Evolutionary conservation across 2,797 vertebrate species (phyloP).

Genomic region (Channallabes apus): DNA sequence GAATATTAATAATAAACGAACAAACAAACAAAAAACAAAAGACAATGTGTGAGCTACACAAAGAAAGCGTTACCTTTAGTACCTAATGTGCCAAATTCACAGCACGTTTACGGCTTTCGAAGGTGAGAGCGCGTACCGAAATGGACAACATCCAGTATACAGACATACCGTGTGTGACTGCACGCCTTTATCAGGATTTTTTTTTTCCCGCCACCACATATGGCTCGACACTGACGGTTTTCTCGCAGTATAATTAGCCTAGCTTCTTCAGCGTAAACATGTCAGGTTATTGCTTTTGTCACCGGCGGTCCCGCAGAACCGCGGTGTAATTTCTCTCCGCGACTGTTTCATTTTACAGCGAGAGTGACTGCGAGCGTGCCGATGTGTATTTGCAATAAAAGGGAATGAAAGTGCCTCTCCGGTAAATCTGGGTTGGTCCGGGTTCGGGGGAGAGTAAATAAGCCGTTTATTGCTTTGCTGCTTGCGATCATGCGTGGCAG

Average conservation of each 20-base stretch:
- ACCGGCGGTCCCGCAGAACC: slow-evolving; percentile 4
- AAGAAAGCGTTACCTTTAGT: neutral
- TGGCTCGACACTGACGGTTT: slow-evolving; percentile 19
- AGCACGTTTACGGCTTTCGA: neutral
- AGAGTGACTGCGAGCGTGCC: neutral
- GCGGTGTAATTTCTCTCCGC: neutral
- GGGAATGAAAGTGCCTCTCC: slow-evolving; percentile 51
- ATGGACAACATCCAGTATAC: slow-evolving; percentile 14
- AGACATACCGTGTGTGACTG: neutral
- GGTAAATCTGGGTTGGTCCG: slow-evolving; percentile 38
- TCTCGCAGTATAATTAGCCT: slow-evolving; percentile 39
- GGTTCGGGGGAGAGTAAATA: slow-evolving; percentile 71
- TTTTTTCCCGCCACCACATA: slow-evolving; percentile 13
- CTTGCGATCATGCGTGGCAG: slow-evolving; percentile 26
- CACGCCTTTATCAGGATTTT: neutral
- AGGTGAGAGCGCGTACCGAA: slow-evolving; percentile 2
- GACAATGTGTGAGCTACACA: neutral
- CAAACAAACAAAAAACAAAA: no score
- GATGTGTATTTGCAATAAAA: slow-evolving; percentile 54
- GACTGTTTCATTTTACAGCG: slow-evolving; percentile 34
- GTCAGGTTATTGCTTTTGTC: slow-evolving; percentile 17
- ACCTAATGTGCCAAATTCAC: neutral
- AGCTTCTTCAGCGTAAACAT: slow-evolving; percentile 28
- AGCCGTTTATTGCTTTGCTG: slow-evolving; percentile 72
- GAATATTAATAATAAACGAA: neutral